These are phyloP conservation scores for Copsychus sechellarum DNA, from an alignment of 2,113 vertebrate species.

Conservation along the genomic window DNA sequence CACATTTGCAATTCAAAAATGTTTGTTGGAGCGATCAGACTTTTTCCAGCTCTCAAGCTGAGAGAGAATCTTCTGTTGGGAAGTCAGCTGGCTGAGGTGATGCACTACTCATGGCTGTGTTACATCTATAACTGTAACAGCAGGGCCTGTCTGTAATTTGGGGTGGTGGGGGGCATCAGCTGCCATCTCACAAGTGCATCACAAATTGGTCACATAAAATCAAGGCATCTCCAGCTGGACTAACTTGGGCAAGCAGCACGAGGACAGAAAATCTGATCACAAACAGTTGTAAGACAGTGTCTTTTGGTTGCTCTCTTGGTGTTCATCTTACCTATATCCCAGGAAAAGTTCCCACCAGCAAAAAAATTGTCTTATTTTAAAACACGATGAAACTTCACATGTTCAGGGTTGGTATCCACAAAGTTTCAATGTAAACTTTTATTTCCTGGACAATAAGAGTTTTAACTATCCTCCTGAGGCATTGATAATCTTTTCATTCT, in stretches of 20 bases:
- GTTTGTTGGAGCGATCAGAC: neutral
- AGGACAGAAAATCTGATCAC: neutral
- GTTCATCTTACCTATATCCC: neutral
- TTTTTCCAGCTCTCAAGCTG: neutral
- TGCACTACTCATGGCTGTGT: neutral
- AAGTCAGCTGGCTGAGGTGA: accelerated
- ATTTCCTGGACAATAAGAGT: neutral
- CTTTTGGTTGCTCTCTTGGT: neutral
- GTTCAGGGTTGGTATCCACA: neutral
- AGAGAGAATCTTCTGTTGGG: neutral
- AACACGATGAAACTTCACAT: neutral
- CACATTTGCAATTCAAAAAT: neutral
- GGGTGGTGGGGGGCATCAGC: accelerated
- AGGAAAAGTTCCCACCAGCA: neutral
- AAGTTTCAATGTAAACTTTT: neutral
- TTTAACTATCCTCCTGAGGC: neutral
- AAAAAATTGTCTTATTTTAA: neutral
- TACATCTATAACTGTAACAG: neutral
- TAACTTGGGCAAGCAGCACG: neutral
- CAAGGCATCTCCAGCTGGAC: neutral
- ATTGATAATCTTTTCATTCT: neutral
- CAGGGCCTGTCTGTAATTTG: neutral
- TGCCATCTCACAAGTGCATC: neutral
- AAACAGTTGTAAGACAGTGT: neutral
- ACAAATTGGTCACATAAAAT: neutral